These are phyloP conservation scores for Neoarius graeffei DNA, from an alignment of 2,113 vertebrate genomes.

Conservation along the genomic window DNA sequence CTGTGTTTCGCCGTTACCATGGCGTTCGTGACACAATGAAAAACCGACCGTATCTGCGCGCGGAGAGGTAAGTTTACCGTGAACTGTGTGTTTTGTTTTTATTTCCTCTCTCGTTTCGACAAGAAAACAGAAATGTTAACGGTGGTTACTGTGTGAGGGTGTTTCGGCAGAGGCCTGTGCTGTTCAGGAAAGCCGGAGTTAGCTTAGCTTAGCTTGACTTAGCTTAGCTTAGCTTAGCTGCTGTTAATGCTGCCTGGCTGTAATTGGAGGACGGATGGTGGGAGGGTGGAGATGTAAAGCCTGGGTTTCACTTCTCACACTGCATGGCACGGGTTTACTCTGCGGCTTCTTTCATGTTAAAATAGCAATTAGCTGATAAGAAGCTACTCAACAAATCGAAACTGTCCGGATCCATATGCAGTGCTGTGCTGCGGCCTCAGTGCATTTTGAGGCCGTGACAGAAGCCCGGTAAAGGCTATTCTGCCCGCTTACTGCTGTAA, in stretches of 20 bases:
- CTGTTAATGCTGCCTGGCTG: background rate
- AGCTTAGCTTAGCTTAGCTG: background rate
- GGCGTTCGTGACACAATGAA: conserved; percentile 36
- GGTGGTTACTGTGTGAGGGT: background rate
- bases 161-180: conserved; percentile 28
- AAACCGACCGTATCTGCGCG: no score
- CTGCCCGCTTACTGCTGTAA: background rate
- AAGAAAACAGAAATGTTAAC: background rate
- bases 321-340: background rate
- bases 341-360: background rate
- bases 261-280: conserved; percentile 19
- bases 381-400: background rate
- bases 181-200: conserved; percentile 24
- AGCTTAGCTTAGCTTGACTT: background rate
- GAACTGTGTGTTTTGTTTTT: background rate
- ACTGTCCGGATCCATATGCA: no score
- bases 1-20: conserved; percentile 63
- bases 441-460: background rate
- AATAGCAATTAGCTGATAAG: background rate
- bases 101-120: no score
- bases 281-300: background rate
- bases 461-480: background rate
- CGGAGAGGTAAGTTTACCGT: background rate
- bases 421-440: no score
- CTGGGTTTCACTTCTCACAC: background rate